Base-by-base conservation (phyloP, 1,140 invertebrate genomes). In the Drosophila funebris region DNA sequence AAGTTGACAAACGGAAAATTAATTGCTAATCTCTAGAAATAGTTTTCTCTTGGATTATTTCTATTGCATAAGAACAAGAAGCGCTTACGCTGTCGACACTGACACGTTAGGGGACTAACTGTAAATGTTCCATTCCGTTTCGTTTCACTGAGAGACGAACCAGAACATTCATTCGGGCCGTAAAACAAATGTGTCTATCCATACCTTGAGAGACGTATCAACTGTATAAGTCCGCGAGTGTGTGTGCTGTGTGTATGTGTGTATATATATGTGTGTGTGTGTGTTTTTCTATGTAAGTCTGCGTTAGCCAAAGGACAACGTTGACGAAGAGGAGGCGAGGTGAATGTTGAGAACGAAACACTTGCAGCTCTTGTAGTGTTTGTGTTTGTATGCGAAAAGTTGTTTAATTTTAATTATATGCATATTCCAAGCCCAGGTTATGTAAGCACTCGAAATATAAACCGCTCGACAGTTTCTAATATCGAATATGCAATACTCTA, bases 341-440 rank as follows among this genome's bases (percentile, higher is more conserved):
- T 41, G 50, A 36, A 69, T n/a, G n/a, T n/a, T n/a, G n/a, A 78
- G 76, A 53, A 52, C 41, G 53, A 63, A 84, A 20, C 81, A 78
- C 81, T 87, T 85, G 78, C 46, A 68, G 29, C 68, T 22, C 48
- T 50, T 74, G 64, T 67, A 71, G 79, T 82, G 79, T 31, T 43
- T 44, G 56, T 22, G 54, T 76, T 85, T 84, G 81, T 43, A 48
- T 52, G 50, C 66, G 60, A 64, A 50, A 87, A 68, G 78, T 85
- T 85, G 82, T 85, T 85, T 85, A 88, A 69, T 85, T 87, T 85
- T 81, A 87, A 85, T 85, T 85, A 85, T 72, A 78, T 80, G 70
- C 66, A 70, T 37, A 46, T 73, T 63, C 41, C 31, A 20, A 27
- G 8, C 24, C 44, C 63, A 66, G 41, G 70, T 85, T 85, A 85